phyloP scores from a whole-genome alignment of 2,888 invertebrate species.

The Imbricaverruca yamaguchii region DNA sequence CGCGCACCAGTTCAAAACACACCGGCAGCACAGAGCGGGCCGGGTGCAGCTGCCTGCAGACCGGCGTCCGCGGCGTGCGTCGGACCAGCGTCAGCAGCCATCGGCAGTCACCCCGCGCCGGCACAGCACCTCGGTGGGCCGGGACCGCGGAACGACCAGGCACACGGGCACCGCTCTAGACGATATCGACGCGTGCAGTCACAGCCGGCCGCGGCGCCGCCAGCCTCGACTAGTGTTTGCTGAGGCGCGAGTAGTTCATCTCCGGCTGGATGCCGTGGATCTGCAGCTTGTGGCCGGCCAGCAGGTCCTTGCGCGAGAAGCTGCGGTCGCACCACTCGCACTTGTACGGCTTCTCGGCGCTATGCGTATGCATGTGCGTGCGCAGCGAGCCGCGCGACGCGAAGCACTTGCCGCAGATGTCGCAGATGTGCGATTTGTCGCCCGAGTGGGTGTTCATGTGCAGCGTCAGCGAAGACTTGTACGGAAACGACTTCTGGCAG shows the following conservation, averaged over 20 bases:
- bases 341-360: slow-evolving; percentile 14
- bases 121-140: too few relatives aligned
- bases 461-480: slow-evolving; percentile 20
- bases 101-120: too few relatives aligned
- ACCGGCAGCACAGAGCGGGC: too few relatives aligned
- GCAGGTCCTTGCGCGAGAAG: slow-evolving; percentile 13
- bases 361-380: slow-evolving; percentile 22
- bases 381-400: slow-evolving; percentile 17
- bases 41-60: too few relatives aligned
- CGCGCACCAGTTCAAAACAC: too few relatives aligned
- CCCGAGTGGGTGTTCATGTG: slow-evolving; percentile 11
- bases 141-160: too few relatives aligned
- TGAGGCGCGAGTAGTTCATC: slow-evolving; percentile 9
- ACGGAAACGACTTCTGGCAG: slow-evolving; percentile 4
- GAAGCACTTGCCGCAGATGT: slow-evolving; percentile 15
- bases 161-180: too few relatives aligned
- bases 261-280: slow-evolving; percentile 18
- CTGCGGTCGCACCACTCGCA: slow-evolving; percentile 23
- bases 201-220: too few relatives aligned
- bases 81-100: too few relatives aligned
- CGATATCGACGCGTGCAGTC: too few relatives aligned
- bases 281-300: slow-evolving; percentile 18
- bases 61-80: too few relatives aligned
- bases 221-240: background rate
- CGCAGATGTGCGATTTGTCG: slow-evolving; percentile 3